A percentile compares a stretch with the other conserved stretches of the same genome.
Evolutionary conservation across 2,888 invertebrate genomes (phyloP).

Genomic region (Thereva nobilitata): DNA sequence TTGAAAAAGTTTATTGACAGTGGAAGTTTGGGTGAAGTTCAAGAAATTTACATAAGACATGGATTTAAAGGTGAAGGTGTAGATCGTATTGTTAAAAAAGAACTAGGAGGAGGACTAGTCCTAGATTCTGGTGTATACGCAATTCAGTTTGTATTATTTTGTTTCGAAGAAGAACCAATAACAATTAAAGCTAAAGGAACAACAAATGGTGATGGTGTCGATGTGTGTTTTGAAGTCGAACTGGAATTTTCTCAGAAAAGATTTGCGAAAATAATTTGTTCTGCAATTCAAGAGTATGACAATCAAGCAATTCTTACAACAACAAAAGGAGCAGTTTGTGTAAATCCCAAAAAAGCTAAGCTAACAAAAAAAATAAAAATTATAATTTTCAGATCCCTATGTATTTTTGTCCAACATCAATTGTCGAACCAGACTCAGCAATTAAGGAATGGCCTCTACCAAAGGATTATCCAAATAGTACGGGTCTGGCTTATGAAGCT

Average conservation of each 20-base stretch:
- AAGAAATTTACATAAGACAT: constrained; percentile 68
- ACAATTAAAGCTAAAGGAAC: constrained; percentile 69
- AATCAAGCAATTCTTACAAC: constrained; percentile 48
- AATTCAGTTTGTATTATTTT: constrained; percentile 69
- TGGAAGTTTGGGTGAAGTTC: constrained; percentile 68
- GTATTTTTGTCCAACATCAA: constrained; percentile 72
- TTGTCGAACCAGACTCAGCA: constrained; percentile 64
- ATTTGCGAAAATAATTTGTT: constrained; percentile 47
- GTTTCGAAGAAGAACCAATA: constrained; percentile 69
- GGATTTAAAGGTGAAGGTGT: constrained; percentile 64
- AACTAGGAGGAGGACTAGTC: constrained; percentile 74
- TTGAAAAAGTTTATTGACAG: constrained; percentile 61
- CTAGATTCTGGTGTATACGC: constrained; percentile 76
- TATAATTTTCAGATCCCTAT: constrained; percentile 51
- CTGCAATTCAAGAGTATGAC: constrained; percentile 45
- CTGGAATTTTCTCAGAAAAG: constrained; percentile 45
- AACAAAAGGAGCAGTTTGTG: constrained; percentile 47
- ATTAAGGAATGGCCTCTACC: constrained; percentile 67
- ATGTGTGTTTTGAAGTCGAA: constrained; percentile 57
- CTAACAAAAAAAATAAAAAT: background rate
- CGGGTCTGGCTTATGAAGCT: constrained; percentile 74
- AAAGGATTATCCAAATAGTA: constrained; percentile 69
- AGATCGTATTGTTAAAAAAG: constrained; percentile 64
- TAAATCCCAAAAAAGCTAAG: constrained; percentile 39
- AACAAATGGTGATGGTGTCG: constrained; percentile 71